Evolutionary conservation across 2,888 invertebrate species (phyloP).

Genomic region (Chrysolina haemoptera): DNA sequence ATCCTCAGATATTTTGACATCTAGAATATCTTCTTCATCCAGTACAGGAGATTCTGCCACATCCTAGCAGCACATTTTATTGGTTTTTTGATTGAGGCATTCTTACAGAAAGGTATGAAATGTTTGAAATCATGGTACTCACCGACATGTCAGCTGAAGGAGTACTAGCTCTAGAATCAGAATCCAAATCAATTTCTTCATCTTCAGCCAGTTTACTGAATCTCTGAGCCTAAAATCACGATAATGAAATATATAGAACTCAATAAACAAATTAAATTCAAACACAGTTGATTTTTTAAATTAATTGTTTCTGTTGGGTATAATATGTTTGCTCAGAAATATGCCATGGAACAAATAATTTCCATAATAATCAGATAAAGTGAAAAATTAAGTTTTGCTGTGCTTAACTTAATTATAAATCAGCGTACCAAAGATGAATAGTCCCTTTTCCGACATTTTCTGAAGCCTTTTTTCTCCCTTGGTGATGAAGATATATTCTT

Average conservation of each 20-base stretch:
- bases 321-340: no score
- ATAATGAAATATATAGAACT: neutral
- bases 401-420: neutral
- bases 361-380: slow-evolving; percentile 15
- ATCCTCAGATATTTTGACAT: slow-evolving; percentile 54
- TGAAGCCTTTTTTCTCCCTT: slow-evolving; percentile 66
- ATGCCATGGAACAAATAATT: no score
- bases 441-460: slow-evolving; percentile 56
- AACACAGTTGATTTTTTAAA: no score
- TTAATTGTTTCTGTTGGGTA: no score
- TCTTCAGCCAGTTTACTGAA: slow-evolving; percentile 64
- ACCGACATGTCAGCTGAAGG: slow-evolving; percentile 60
- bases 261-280: neutral
- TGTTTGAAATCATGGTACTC: slow-evolving; percentile 33
- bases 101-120: neutral
- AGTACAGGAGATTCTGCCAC: slow-evolving; percentile 47
- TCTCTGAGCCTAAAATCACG: slow-evolving; percentile 58
- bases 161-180: slow-evolving; percentile 61
- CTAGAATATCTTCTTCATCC: slow-evolving; percentile 47
- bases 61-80: slow-evolving; percentile 44
- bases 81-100: neutral
- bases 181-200: slow-evolving; percentile 60
- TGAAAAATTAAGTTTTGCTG: neutral
- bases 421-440: slow-evolving; percentile 55
- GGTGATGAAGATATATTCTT: slow-evolving; percentile 58